Evolutionary conservation across 2,888 invertebrate genomes (phyloP), one percentile per base, ranked within the genome.

Genomic region (Hirtodrosophila trivittata): DNA sequence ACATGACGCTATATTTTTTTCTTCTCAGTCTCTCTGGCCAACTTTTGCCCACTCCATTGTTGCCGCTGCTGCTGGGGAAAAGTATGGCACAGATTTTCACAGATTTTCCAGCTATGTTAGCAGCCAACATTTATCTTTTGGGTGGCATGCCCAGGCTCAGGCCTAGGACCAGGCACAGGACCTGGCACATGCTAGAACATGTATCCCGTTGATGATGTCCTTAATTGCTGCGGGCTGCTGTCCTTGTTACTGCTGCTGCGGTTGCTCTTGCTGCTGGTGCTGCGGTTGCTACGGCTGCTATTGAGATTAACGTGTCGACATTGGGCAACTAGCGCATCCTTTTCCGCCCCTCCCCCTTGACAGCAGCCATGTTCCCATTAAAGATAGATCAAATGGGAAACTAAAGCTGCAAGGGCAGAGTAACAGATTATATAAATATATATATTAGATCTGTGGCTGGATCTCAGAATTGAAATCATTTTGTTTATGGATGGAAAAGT

Each of bases 191-290:
- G 62, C 45, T 57, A 57, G 3, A 3, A 21, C 42, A 42, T 32
- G 57, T 66, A 62, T 63, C 47, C 59, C 59, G 57, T 45, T 52
- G 57, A 45, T 57, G 56, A 62, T 77, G 82, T 85, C 85, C 85
- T 77, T 82, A 77, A 85, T 81, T 77, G 78, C 85, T 81, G 71
- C 74, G 62, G 59, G 68, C 66, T 42, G 43, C 46, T 71, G 63
- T 64, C 63, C 62, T 75, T 75, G 62, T 56, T 66, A 30, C 28
- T 54, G 51, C 58, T 59, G 63, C 59, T 66, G 33, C 18, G 38
- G 43, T 18, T 1, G 9, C 47, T 49, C 62, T 75, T 75, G 62
- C 52, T 66, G 25, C 28, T 54, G 51, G 56, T 59, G 63, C 59
- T 66, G 33, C 18, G 38, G 43, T 18, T 1, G 9, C 47, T 7